Evolutionary conservation across 2,113 vertebrate genomes (phyloP), one percentile per base, ranked within the genome.

Genomic region (Clinocottus analis): DNA sequence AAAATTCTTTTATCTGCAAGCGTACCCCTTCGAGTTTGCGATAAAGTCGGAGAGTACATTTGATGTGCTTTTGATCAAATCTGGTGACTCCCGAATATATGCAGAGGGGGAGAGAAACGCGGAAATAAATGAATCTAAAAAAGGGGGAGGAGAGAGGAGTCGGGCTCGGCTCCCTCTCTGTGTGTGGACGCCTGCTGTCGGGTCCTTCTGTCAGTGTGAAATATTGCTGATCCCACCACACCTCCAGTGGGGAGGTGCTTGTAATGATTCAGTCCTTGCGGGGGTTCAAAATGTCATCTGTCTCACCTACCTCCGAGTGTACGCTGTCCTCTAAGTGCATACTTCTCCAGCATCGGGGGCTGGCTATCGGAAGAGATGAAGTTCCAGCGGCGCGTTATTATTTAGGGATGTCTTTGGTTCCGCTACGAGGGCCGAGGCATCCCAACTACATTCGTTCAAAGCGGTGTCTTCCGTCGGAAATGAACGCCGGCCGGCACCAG

Each of bases 131-230:
- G 89, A 81, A 87, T 31, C 2, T 86, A 86, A 79, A 77, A 66
- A 76, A 85, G 71, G 25, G 23, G 45, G 43, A 62, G 70, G n/a
- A 77, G 72, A 77, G 72, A 72, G 61, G 68, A 84, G 78, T 74
- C 13, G 43, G 71, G 84, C 73, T 80, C n/a, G n/a, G 11, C 51
- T 55, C 51, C 11, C 51, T 23, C 51, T n/a, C 51, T 23, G 3
- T 85, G 82, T 83, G 88, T 53, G 81, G 87, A 90, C 77, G 70
- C 94, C 92, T 91, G 90, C 93, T 93, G 93, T 87, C 88, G 78
- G 87, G 92, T 90, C 93, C 94, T 94, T 94, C 94, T 94, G 94
- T 93, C 92, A 85, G 85, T 86, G 93, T 93, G 93, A 94, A 95
- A 94, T 93, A 94, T 93, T 85, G 93, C 92, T 92, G 92, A 93